Evolutionary conservation across 2,888 invertebrate genomes (phyloP).

Genomic region (Apamea sordens): DNA sequence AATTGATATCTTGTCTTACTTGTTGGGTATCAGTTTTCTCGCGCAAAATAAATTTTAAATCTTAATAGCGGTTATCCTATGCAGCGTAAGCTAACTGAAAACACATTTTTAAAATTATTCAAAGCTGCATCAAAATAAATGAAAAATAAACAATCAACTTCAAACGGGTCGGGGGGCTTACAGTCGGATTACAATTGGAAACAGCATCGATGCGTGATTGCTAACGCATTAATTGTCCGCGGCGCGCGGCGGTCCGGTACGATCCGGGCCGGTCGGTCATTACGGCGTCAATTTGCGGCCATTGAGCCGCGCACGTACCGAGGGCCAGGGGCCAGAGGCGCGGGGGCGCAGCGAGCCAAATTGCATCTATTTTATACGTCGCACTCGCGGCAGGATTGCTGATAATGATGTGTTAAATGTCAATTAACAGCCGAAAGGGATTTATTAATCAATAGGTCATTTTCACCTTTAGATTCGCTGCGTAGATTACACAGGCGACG

Average conservation of each 20-base stretch:
- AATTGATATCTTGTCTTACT: neutral
- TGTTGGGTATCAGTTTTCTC: neutral
- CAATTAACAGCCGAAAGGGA: neutral
- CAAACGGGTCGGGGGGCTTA: too few relatives aligned
- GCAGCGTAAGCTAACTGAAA: too few relatives aligned
- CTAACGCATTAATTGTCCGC: slow-evolving; percentile 39
- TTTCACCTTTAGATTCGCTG: neutral
- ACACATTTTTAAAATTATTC: too few relatives aligned
- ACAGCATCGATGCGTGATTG: slow-evolving; percentile 47
- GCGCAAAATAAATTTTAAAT: neutral
- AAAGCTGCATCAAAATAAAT: neutral
- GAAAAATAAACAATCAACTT: neutral
- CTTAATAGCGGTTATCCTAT: neutral
- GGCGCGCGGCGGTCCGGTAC: slow-evolving; percentile 8
- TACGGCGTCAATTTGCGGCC: slow-evolving; percentile 64
- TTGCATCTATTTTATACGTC: slow-evolving; percentile 53
- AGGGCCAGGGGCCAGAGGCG: neutral
- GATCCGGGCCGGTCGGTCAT: slow-evolving; percentile 54
- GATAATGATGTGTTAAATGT: slow-evolving; percentile 47
- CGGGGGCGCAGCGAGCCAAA: slow-evolving; percentile 7
- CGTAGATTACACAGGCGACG: neutral
- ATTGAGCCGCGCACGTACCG: slow-evolving; percentile 49
- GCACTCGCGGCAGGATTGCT: neutral
- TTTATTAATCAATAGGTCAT: neutral
- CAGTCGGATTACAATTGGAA: slow-evolving; percentile 21